Evolutionary conservation across 2,113 vertebrate genomes (phyloP).

Genomic region (Thalassoma bifasciatum): DNA sequence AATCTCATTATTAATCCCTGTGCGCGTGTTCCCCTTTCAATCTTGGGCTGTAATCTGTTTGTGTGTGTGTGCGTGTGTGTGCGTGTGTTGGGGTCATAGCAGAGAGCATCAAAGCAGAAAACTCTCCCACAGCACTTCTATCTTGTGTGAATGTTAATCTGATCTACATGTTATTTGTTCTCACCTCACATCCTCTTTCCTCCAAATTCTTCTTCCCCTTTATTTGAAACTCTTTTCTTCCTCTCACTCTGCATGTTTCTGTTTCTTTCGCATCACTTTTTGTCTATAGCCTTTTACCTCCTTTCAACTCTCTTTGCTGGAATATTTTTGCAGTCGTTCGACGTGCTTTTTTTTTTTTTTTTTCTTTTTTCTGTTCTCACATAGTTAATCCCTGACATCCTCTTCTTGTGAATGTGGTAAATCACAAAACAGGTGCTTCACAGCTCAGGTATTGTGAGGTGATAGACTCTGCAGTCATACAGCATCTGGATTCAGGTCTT

Average conservation of each 20-base stretch:
- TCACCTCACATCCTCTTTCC: not conserved
- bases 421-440: conserved; percentile 46
- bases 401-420: conserved; percentile 22
- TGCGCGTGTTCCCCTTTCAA: conserved; percentile 64
- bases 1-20: conserved; percentile 74
- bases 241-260: not conserved
- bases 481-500: conserved; percentile 31
- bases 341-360: not conserved
- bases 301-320: not conserved
- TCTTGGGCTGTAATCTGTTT: conserved; percentile 55
- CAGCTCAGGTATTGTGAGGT: conserved; percentile 27
- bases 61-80: conserved; percentile 10
- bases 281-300: not conserved
- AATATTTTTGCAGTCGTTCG: not conserved
- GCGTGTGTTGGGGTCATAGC: conserved; percentile 40
- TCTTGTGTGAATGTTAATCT: conserved; percentile 36
- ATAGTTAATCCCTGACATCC: not conserved
- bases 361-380: conserved; percentile 6
- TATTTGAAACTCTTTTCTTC: not conserved
- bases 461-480: conserved; percentile 43
- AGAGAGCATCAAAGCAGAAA: conserved; percentile 30
- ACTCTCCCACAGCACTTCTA: conserved; percentile 18
- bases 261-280: no score
- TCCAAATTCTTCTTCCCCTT: not conserved
- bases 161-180: conserved; percentile 19